Base-by-base conservation (phyloP, 2,797 vertebrate genomes). In the Anableps anableps region DNA sequence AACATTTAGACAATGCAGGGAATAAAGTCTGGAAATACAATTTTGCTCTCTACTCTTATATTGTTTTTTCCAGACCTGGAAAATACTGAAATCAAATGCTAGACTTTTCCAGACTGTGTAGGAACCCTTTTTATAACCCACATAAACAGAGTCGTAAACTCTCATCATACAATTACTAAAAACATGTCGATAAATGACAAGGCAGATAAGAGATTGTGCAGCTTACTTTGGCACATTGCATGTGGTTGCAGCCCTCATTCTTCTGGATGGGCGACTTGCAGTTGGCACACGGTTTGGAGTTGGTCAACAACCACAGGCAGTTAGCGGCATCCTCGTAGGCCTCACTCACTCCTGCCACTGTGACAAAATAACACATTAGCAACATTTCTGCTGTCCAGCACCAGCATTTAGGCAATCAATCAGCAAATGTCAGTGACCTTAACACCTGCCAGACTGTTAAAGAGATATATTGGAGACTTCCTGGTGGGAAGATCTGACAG, bases 181-280 rank as follows among this genome's bases (percentile, higher is more conserved):
- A 26, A 13, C 0, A 74, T 34, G 6, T 74, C 75, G 45, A 79
- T 34, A 83, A 41, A 31, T 29, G 45, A 58, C 60, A 34, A 62
- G 70, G 31, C 76, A 60, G 74, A 78, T 43, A 53, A 74, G 53
- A 83, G 36, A 78, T 77, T 43, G 26, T 34, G 73, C 45, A 74
- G 71, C 79, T 21, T 81, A 94, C 94, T 90, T 95, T 95, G 92
- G 98, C 98, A 96, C 98, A 99, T 87, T 99, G 98, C 98, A 99
- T 99, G 90, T 99, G 98, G 94, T 99, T 99, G 95, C 98, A 99
- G 88, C 98, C 98, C 91, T 99, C 98, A 26, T 99, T 99, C 96
- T 99, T 99, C 95, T 99, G 98, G 95, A 99, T 99, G 31, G 98
- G 98, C 81, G 98, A 99, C 93, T 99, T 99, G 95, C 98, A 99